Evolutionary conservation across 2,888 invertebrate genomes (phyloP), one percentile per base, ranked within the genome.

Genomic region (Torymus tubicola): DNA sequence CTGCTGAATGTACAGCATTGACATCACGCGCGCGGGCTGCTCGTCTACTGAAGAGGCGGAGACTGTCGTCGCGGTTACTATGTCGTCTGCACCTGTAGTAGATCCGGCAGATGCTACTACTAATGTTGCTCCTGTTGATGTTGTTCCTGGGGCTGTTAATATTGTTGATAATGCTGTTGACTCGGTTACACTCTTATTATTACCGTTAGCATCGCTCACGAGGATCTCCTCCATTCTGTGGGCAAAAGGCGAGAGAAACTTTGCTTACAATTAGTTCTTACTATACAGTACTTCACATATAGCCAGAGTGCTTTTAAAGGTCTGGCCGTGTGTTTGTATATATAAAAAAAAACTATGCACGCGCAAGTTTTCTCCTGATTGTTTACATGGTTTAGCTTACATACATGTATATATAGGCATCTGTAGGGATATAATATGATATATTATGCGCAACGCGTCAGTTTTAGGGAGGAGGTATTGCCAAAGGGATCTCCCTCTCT

Each of bases 161-260:
- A n/a, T 57, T 50, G 75, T 52, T 68, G 52, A 16, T 73, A 55
- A 18, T 55, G 57, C 60, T 63, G 72, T 83, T 24, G 83, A 70
- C 61, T 87, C 88, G 42, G 80, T 83, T 55, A 81, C 81, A 79
- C 84, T 85, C 80, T 85, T 42, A 8, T 42, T 42, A 42, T 8
- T 86, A 61, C 89, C 87, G 21, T 63, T 73, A 10, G 21, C 76
- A 80, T 87, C 89, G 24, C 89, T 88, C 57, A 89, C 86, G 18
- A 88, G 85, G 83, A 89, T 88, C 85, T 89, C 88, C 76, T 88
- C 89, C 89, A 89, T 89, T 86, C 89, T 89, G 82, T 78, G 55
- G 72, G 81, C 14, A 16, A 61, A 63, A 65, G 16, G 42, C 42
- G 42, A 5, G 42, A 42, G 42, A 8, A 42, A 42, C 42, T 8